Conservation (phyloP, 2,113 vertebrate species). For the Channa maculata region DNA sequence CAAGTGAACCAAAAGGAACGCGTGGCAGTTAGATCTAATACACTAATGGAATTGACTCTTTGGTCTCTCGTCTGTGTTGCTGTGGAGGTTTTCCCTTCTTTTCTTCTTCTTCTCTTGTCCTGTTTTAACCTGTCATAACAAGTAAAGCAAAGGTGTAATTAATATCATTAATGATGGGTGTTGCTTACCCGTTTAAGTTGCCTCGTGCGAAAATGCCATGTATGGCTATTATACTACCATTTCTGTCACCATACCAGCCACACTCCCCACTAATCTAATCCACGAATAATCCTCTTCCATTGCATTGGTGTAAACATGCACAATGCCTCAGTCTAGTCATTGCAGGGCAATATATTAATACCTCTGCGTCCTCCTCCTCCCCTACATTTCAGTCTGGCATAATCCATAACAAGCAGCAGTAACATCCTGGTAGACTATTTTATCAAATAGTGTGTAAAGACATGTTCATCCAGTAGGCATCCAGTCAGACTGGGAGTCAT, state of each 20-base stretch:
- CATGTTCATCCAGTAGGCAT: not conserved
- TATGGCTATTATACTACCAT: slow-evolving; percentile 10
- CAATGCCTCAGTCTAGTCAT: slow-evolving; percentile 59
- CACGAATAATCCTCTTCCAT: slow-evolving; percentile 69
- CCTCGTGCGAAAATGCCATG: not conserved
- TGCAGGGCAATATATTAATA: slow-evolving; percentile 52
- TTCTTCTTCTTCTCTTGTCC: slow-evolving; percentile 5
- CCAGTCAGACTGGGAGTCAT: not conserved
- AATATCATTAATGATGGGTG: too few relatives aligned
- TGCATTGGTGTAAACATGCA: slow-evolving; percentile 69
- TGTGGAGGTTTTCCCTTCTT: slow-evolving; percentile 15
- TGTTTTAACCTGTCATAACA: not conserved
- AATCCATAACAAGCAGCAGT: slow-evolving; percentile 67
- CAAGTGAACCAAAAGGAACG: slow-evolving; percentile 14
- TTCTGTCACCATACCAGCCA: slow-evolving; percentile 35
- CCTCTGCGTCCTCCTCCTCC: slow-evolving; percentile 45
- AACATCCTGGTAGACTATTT: slow-evolving; percentile 24
- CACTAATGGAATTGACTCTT: slow-evolving; percentile 40
- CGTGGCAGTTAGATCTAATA: slow-evolving; percentile 41
- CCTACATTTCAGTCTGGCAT: slow-evolving; percentile 59
- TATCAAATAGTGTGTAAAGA: not conserved
- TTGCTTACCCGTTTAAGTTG: too few relatives aligned
- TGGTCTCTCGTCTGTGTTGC: slow-evolving; percentile 26
- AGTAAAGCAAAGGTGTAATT: not conserved
- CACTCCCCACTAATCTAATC: slow-evolving; percentile 69